Evolutionary conservation across 2,113 vertebrate genomes (phyloP), one percentile per base, ranked within the genome.

Genomic region (Malurus melanocephalus): DNA sequence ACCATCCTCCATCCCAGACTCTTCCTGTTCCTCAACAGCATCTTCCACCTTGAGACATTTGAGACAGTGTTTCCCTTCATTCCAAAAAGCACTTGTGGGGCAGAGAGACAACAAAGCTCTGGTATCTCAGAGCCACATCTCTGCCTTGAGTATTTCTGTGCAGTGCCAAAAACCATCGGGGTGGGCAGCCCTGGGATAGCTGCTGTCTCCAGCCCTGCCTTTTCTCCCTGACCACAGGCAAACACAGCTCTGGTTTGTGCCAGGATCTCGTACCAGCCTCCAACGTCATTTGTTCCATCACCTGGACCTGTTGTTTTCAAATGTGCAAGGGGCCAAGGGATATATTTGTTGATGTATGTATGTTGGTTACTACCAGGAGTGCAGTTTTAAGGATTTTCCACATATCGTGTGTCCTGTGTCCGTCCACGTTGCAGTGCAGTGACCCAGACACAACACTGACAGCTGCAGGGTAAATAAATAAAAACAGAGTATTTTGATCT

Each of bases 361-460:
- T 94, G 92, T 72, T 94, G 96, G 97, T 98, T 97, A 96, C 96
- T 97, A 96, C 96, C 94, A 98, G 96, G 96, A 97, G 71, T 97
- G 94, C 96, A 96, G 95, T 97, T 97, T 98, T 98, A 97, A 98
- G 94, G 96, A 91, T 95, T 97, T 97, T 98, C 97, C 97, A 96
- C 46, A 94, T 96, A 97, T 98, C 96, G 26, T 60, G 67, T 98
- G 96, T 96, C 97, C 94, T 60, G 69, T 98, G 96, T 96, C 97
- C 83, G 23, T 93, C 90, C 82, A 93, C 80, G 96, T 96, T 97
- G 87, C 96, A 97, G 89, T 93, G 66, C 96, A 85, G 76, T 94
- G 92, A 98, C 97, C 98, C 98, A 99, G 98, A 99, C 99, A 99
- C 98, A 99, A 99, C 98, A 99, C 96, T 97, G 98, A 99, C 99